Percentiles rank a stretch among this genome's conserved stretches.
Evolutionary conservation across 2,113 vertebrate species (phyloP).

Genomic region (Leptosomus discolor): DNA sequence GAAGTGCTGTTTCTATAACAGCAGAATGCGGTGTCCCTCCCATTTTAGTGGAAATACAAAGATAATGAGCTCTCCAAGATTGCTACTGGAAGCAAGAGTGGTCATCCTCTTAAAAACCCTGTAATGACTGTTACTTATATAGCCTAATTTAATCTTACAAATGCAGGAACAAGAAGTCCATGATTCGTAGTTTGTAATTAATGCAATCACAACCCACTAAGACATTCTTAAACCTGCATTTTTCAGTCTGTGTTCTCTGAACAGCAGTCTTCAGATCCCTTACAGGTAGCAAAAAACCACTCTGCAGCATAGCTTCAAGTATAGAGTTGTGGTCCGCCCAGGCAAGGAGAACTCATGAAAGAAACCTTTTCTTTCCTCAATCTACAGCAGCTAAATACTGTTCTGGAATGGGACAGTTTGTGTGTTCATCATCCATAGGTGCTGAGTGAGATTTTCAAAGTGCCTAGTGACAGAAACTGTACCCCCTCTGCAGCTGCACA

Average conservation of each 20-base stretch:
- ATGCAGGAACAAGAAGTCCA: not conserved
- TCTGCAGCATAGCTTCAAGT: not conserved
- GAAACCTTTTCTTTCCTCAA: not conserved
- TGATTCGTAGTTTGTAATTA: conserved; percentile 1
- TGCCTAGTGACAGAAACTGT: not conserved
- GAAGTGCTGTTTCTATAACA: not conserved
- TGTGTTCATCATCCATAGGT: not conserved
- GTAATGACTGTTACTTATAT: not conserved
- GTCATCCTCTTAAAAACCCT: not conserved
- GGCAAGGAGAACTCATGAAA: not conserved
- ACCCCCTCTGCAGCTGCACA: not conserved
- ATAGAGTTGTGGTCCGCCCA: accelerated
- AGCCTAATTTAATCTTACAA: not conserved
- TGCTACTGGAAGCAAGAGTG: not conserved
- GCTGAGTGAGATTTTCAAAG: not conserved
- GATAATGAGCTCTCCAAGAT: not conserved
- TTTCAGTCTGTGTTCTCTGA: not conserved
- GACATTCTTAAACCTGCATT: not conserved
- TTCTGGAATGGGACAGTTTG: not conserved
- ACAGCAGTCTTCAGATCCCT: not conserved
- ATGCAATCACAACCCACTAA: not conserved
- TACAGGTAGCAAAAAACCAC: not conserved
- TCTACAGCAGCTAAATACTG: not conserved
- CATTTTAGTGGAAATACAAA: not conserved
- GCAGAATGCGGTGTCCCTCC: not conserved